Base-by-base conservation (phyloP, 2,797 vertebrate genomes). In the Atherinosoma microstoma region DNA sequence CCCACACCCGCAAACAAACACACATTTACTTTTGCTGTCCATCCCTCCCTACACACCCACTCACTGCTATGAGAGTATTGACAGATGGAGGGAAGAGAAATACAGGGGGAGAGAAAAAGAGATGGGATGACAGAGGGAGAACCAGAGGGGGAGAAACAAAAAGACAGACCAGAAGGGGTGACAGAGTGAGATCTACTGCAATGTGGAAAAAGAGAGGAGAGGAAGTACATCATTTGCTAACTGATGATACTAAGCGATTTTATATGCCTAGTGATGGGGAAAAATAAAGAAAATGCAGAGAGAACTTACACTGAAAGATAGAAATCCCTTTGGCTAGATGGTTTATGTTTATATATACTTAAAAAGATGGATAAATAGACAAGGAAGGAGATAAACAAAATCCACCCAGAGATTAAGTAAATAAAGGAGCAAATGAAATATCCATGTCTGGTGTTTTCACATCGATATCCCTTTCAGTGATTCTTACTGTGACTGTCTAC, bases 21-120 rank as follows among this genome's bases (percentile, higher is more conserved):
- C 58, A 9, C 56, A 27, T 18, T 54, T 24, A 24, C 58, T 18
- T 49, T 49, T 79, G 42, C 70, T 80, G 62, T 76, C 68, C 69
- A 83, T 82, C 79, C 76, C 77, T 83, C 79, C 80, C 63, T 70
- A 35, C 58, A 86, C 93, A 84, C 87, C 85, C 87, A 91, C 89
- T 86, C 80, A 84, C 67, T 76, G 79, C 77, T 76, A 85, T 78
- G 68, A 73, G 57, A 71, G 73, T 69, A 82, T 86, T 78, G 79
- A 85, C 82, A 91, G 88, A 88, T 87, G 84, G 87, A 84, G 49
- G 78, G 73, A 63, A 45, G 64, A 58, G 34, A 66, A 35, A 82
- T 0, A 9, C 36, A 68, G 45, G 53, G 67, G 47, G 11, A 61
- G 56, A 62, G 62, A 27, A 58, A n/a, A 12, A 60, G 18, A 53